These are phyloP conservation scores for Pseudococcus longispinus DNA, from an alignment of 2,888 invertebrate species.

Conservation along the genomic window DNA sequence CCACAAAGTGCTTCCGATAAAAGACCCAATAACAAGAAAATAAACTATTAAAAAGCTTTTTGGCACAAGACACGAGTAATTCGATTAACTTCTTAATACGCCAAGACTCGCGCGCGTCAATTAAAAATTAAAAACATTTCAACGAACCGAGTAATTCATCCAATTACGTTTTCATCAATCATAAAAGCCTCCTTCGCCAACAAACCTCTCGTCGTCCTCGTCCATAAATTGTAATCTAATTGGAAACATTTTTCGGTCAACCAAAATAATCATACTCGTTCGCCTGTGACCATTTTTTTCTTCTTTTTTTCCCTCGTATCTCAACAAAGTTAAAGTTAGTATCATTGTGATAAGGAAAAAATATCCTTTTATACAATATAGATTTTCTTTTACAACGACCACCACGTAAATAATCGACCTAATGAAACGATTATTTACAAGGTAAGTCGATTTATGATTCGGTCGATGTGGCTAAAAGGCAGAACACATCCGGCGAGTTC, in stretches of 20 bases:
- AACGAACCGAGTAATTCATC: not conserved
- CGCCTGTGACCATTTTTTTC: not conserved
- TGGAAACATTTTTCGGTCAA: not conserved
- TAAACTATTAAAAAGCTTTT: not conserved
- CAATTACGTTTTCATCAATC: not conserved
- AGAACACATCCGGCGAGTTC: not conserved
- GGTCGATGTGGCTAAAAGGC: not conserved
- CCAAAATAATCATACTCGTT: not conserved
- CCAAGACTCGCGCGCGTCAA: not conserved
- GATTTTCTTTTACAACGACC: not conserved
- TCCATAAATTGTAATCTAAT: constrained; percentile 6
- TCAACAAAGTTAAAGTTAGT: not conserved
- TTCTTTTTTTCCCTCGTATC: not conserved
- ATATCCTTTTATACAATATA: not conserved
- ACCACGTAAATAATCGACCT: not conserved
- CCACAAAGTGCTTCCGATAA: not conserved
- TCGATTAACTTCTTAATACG: constrained; percentile 14
- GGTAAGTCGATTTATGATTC: not conserved
- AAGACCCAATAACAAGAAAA: not conserved
- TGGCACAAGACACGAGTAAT: not conserved
- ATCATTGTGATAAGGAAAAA: not conserved
- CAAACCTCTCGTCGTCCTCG: not conserved
- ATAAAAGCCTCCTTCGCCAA: not conserved
- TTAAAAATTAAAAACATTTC: constrained; percentile 24
- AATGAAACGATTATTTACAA: not conserved